Conservation (phyloP, 2,113 vertebrate genomes). For the Castor canadensis region DNA sequence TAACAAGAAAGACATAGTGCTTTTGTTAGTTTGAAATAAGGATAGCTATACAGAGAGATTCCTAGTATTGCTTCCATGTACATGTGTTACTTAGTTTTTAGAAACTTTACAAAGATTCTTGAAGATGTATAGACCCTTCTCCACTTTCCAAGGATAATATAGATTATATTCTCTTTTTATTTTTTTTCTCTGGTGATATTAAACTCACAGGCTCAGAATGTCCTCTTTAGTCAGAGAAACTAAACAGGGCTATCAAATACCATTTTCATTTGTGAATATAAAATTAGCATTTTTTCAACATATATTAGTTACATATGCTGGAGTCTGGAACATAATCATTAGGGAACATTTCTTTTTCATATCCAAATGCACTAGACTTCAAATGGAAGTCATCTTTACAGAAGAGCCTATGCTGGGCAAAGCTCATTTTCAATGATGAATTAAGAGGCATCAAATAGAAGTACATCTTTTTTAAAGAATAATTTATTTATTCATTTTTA, state of each 20-base stretch:
- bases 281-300: not conserved
- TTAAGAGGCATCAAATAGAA: not conserved
- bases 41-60: no score
- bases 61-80: no score
- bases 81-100: no score
- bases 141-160: not conserved
- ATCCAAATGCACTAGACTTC: not conserved
- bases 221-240: not conserved
- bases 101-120: not conserved
- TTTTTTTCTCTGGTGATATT: not conserved
- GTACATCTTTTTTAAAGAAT: no score
- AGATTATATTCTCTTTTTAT: not conserved
- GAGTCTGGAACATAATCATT: not conserved
- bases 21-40: no score
- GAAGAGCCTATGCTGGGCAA: not conserved
- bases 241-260: not conserved
- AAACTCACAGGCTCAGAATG: not conserved
- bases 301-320: not conserved
- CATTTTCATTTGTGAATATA: slow-evolving; percentile 22
- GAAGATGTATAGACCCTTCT: not conserved
- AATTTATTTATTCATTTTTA: no score
- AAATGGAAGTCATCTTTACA: not conserved
- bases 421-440: not conserved
- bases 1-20: no score
- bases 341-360: slow-evolving; percentile 13